phyloP scores from a whole-genome alignment of 2,113 vertebrate genomes.

The Phocoena phocoena region DNA sequence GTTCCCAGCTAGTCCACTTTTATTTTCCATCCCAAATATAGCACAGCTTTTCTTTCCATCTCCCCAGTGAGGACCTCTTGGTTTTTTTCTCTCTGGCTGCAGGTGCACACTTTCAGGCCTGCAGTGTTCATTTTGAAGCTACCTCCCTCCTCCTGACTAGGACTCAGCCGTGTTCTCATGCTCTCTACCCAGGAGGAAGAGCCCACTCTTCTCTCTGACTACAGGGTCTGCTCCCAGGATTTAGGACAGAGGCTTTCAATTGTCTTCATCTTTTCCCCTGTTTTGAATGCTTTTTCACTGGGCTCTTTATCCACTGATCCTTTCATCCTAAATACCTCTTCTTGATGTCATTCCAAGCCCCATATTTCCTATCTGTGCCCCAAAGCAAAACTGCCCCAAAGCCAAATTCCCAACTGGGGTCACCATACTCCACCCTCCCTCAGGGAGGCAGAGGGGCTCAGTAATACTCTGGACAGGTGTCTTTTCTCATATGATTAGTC shows the following conservation, averaged over 20 bases:
- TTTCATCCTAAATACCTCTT: slow-evolving; percentile 49
- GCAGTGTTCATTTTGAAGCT: not conserved
- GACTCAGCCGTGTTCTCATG: not conserved
- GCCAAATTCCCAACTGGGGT: not conserved
- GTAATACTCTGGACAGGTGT: not conserved
- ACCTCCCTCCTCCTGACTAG: not conserved
- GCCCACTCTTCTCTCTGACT: not conserved
- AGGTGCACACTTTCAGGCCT: not conserved
- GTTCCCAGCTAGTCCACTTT: not conserved
- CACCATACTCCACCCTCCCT: not conserved
- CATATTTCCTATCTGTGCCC: not conserved
- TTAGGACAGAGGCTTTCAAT: slow-evolving; percentile 12
- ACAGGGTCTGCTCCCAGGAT: not conserved
- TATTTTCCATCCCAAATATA: slow-evolving; percentile 57
- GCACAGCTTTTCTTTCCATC: slow-evolving; percentile 45
- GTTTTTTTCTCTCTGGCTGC: not conserved
- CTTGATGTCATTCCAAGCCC: slow-evolving; percentile 22
- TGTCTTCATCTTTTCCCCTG: not conserved
- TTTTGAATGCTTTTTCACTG: slow-evolving; percentile 31
- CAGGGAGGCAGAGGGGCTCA: not conserved
- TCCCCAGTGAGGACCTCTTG: not conserved
- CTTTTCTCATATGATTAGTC: not conserved
- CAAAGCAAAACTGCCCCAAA: not conserved
- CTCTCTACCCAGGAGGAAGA: not conserved
- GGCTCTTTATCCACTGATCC: not conserved